Conservation (phyloP, 2,888 invertebrate genomes). For the Deladenus siricidicola region DNA sequence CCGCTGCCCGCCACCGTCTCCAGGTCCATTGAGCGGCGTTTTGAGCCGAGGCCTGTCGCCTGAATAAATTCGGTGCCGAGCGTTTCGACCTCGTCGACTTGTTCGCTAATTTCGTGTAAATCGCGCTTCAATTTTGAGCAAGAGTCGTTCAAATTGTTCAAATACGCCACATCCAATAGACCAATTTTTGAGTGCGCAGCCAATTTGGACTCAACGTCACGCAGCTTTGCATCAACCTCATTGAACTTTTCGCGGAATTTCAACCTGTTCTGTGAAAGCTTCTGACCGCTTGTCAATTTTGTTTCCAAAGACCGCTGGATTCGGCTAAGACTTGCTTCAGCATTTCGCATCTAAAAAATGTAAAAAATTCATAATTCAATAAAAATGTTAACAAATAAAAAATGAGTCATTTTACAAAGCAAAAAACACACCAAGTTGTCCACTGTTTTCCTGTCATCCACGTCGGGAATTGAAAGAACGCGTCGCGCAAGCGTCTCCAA, state of each 20-base stretch:
- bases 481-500: slow-evolving; percentile 8
- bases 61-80: slow-evolving; percentile 9
- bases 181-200: not conserved
- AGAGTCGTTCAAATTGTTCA: not conserved
- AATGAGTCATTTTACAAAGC: not conserved
- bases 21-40: slow-evolving; percentile 14
- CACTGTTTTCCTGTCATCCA: not conserved
- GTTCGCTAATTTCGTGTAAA: not conserved
- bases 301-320: slow-evolving; percentile 8
- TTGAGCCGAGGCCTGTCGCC: not conserved
- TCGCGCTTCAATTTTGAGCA: slow-evolving; percentile 1
- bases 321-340: too few relatives aligned
- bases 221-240: slow-evolving; percentile 13
- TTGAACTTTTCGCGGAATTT: slow-evolving; percentile 8
- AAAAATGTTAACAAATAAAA: not conserved
- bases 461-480: not conserved
- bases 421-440: not conserved
- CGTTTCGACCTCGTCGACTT: slow-evolving; percentile 14
- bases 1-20: not conserved
- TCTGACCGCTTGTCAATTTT: slow-evolving; percentile 16
- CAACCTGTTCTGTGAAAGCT: slow-evolving; percentile 4
- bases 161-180: not conserved
- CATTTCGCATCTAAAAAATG: too few relatives aligned
- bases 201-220: not conserved
- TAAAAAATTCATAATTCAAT: too few relatives aligned